A percentile compares a stretch with the other conserved stretches of the same genome.
These are phyloP conservation scores for Crocuta crocuta DNA, from an alignment of 2,113 vertebrate species.

Conservation along the genomic window DNA sequence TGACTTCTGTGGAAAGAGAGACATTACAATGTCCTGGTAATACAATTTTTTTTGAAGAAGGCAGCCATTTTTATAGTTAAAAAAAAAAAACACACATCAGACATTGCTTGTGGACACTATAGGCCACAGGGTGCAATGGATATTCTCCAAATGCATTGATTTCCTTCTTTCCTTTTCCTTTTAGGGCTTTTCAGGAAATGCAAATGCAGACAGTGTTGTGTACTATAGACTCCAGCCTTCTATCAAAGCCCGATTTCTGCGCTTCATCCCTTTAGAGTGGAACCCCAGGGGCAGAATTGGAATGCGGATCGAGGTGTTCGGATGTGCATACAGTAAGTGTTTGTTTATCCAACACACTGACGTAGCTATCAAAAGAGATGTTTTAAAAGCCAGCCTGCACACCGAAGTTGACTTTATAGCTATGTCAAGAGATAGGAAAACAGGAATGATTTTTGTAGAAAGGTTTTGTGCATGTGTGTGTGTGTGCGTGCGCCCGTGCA, in stretches of 20 bases:
- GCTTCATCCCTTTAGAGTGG: slow-evolving; percentile 92
- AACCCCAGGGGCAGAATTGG: slow-evolving; percentile 92
- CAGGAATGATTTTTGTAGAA: background rate
- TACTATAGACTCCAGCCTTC: slow-evolving; percentile 91
- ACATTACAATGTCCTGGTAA: background rate
- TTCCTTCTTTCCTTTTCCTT: slow-evolving; percentile 66
- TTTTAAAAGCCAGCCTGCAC: slow-evolving; percentile 26
- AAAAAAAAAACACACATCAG: background rate
- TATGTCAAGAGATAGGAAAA: slow-evolving; percentile 6
- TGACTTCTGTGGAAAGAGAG: background rate
- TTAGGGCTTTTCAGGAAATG: slow-evolving; percentile 92
- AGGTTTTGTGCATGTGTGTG: background rate
- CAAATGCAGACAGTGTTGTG: slow-evolving; percentile 92
- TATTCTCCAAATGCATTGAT: slow-evolving; percentile 9
- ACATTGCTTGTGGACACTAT: background rate
- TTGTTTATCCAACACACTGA: slow-evolving; percentile 43
- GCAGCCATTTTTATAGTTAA: background rate
- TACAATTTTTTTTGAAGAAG: background rate
- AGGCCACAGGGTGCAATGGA: background rate
- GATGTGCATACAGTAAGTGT: slow-evolving; percentile 92
- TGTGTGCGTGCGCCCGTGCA: rapidly evolving
- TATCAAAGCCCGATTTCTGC: slow-evolving; percentile 90
- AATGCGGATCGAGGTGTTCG: slow-evolving; percentile 91
- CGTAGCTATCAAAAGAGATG: background rate
- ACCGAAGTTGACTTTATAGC: slow-evolving; percentile 29